Base-by-base conservation (phyloP, 2,888 invertebrate genomes). In the Andrena haemorrhoa region DNA sequence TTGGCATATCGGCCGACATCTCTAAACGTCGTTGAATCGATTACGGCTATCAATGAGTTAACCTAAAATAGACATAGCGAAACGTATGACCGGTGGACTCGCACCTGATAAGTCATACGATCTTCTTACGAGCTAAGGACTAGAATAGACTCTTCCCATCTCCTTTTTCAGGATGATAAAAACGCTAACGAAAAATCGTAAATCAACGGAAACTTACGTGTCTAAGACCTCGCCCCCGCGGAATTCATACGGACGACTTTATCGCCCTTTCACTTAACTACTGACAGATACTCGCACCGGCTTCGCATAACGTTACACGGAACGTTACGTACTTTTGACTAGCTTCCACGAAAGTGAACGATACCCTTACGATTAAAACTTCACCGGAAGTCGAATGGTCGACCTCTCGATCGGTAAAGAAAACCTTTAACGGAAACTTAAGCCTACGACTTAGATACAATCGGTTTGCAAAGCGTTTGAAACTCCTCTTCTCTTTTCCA, bases 91-190 rank as follows among this genome's bases (percentile, higher is more conserved):
- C 71, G 75, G 87, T 65, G 74, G 31, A 23, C 58, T 5, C 4
- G 31, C 71, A 69, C 83, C 58, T 75, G 41, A 60, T 35, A 4
- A 41, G 75, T 76, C 84, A 63, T 80, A 77, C 75, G 71, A 68
- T 83, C 81, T 70, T 79, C 92, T 92, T 93, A 93, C 69, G 35
- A 83, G 82, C 88, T 92, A 92, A 86, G 83, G 93, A 93, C 93
- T 93, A 93, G 93, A 92, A 83, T 87, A 84, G 78, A 92, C 93
- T 92, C 93, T 89, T 88, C 79, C 82, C 85, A 73, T 84, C 88
- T 88, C 89, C 88, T 88, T 82, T 26, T 56, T 56, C 56, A 56
- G 20, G 89, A 91, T 74, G 68, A 63, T 1, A 88, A 83, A 91
- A 90, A 82, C 88, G 33, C 56, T 31, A 90, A 91, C 82, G 33